A percentile compares a stretch with the other conserved stretches of the same genome.
Conservation (phyloP, 2,113 vertebrate species). For the Ranitomeya imitator region DNA sequence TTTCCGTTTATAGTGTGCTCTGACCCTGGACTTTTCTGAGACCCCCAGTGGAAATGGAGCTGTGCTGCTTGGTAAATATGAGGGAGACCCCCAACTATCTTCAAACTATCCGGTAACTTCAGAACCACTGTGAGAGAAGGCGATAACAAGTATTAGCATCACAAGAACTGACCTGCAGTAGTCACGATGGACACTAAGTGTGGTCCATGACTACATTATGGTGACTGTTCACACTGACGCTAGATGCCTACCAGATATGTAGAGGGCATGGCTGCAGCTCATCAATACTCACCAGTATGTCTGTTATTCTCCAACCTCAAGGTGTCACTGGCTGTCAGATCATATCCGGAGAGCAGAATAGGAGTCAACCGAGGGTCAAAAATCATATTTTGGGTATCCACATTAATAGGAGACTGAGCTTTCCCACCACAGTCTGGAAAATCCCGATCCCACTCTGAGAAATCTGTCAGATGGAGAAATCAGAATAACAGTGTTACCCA, state of each 20-base stretch:
- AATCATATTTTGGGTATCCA: slow-evolving; percentile 53
- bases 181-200: background rate
- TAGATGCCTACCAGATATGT: no score
- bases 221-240: no score
- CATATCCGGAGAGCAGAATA: slow-evolving; percentile 67
- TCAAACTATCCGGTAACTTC: slow-evolving; percentile 65
- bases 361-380: slow-evolving; percentile 64
- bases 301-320: slow-evolving; percentile 73
- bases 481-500: background rate
- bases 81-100: slow-evolving; percentile 66
- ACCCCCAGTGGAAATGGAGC: slow-evolving; percentile 78
- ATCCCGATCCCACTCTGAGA: slow-evolving; percentile 59
- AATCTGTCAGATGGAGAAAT: background rate
- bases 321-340: slow-evolving; percentile 49
- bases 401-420: slow-evolving; percentile 74
- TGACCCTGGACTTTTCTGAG: slow-evolving; percentile 51
- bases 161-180: background rate
- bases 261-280: no score
- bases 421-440: slow-evolving; percentile 58
- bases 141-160: background rate
- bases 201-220: no score
- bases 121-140: slow-evolving; percentile 66
- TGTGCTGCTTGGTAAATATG: slow-evolving; percentile 71
- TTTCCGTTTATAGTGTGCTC: slow-evolving; percentile 70
- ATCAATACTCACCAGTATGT: slow-evolving; percentile 67